Conservation (phyloP, 2,888 invertebrate species). For the Chaetogeoica ovagalla region DNA sequence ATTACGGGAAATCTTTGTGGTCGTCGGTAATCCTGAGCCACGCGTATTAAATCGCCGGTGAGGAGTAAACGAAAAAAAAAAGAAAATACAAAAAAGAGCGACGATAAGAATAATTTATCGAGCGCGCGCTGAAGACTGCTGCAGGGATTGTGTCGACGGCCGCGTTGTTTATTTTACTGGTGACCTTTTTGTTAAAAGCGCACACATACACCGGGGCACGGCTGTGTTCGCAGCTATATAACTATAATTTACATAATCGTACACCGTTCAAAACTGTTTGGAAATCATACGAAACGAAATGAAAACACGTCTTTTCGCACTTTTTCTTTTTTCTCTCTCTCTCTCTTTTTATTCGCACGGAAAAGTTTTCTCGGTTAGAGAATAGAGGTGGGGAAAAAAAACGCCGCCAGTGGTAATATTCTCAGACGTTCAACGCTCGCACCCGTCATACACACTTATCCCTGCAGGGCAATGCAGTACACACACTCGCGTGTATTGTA, state of each 20-base stretch:
- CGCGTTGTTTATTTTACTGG: slow-evolving; percentile 43
- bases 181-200: slow-evolving; percentile 12
- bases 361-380: not conserved
- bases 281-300: slow-evolving; percentile 24
- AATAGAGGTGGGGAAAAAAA: not conserved
- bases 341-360: not conserved
- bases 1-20: too few species aligned
- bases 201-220: not conserved
- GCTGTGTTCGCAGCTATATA: not conserved
- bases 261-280: slow-evolving; percentile 6
- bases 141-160: slow-evolving; percentile 3
- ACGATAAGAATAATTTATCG: slow-evolving; percentile 36
- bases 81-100: not conserved
- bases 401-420: not conserved
- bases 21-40: too few species aligned
- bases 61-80: not conserved
- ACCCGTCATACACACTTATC: not conserved
- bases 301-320: slow-evolving; percentile 6
- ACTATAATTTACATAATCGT: too few species aligned
- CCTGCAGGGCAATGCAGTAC: too few species aligned
- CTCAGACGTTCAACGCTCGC: not conserved
- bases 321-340: slow-evolving; percentile 7
- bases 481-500: too few species aligned
- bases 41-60: slow-evolving; percentile 4
- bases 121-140: not conserved